Percentiles rank a stretch among this genome's conserved stretches.
Evolutionary conservation across 1,140 invertebrate species (phyloP).

Genomic region (Drosophila nannoptera): DNA sequence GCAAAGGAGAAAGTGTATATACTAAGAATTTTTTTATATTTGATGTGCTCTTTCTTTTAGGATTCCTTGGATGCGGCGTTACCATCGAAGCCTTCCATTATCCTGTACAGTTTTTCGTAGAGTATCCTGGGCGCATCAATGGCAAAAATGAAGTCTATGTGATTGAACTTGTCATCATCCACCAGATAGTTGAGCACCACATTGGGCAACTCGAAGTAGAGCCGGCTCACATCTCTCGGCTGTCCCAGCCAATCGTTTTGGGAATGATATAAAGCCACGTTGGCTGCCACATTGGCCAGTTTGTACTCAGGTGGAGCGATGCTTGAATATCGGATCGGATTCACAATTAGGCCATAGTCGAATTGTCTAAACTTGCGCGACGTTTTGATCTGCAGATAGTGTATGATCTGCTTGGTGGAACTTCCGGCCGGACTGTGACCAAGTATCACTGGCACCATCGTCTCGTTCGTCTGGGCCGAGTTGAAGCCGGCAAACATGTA

Average conservation of each 20-base stretch:
- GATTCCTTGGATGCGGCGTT: no score
- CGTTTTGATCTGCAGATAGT: constrained; percentile 83
- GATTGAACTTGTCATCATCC: constrained; percentile 80
- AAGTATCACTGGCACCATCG: constrained; percentile 85
- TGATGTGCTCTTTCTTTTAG: no score
- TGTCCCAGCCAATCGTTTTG: constrained; percentile 83
- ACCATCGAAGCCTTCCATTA: constrained; percentile 59
- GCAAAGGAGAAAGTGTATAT: no score
- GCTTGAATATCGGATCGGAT: constrained; percentile 79
- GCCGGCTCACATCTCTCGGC: constrained; percentile 79
- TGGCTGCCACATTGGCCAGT: constrained; percentile 82
- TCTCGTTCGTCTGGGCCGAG: constrained; percentile 81
- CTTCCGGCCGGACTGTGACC: constrained; percentile 89
- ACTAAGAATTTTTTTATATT: no score
- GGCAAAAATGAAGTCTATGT: constrained; percentile 82
- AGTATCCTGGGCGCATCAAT: constrained; percentile 79
- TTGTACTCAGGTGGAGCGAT: constrained; percentile 83
- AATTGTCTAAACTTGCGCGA: constrained; percentile 79
- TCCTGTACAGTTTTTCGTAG: constrained; percentile 78
- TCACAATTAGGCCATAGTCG: constrained; percentile 79
- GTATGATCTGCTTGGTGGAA: constrained; percentile 87
- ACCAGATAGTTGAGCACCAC: constrained; percentile 79
- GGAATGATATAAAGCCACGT: constrained; percentile 83
- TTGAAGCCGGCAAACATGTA: constrained; percentile 82
- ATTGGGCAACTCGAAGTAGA: constrained; percentile 79